Evolutionary conservation across 2,797 vertebrate genomes (phyloP), one percentile per base, ranked within the genome.

Genomic region (Lutjanus argentimaculatus): DNA sequence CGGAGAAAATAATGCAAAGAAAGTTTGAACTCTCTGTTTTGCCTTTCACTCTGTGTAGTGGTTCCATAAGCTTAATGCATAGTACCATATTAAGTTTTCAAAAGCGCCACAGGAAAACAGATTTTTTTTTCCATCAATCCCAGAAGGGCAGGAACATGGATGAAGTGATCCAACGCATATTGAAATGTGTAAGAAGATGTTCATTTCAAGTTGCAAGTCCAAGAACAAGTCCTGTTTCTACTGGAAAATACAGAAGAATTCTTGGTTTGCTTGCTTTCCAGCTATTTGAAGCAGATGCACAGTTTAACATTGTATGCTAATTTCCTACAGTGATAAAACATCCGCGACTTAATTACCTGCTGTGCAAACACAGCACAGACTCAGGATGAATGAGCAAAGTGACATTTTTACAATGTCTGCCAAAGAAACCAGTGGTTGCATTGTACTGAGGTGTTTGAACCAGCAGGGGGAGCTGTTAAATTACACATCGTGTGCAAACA

Each of bases 391-490:
- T 22, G 49, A 48, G 58, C 12, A 45, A 49, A 63, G 67, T 42
- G 61, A 61, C 72, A 43, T 71, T 71, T 64, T 52, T 40, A n/a
- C 45, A 66, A 3, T 1, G 7, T 7, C 65, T 15, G 40, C 49
- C 52, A 42, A 7, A 62, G 65, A 67, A 74, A 14, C 6, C 0
- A 13, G 14, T 6, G 22, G 19, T 1, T 15, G 12, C 4, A 0
- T 8, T 68, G 77, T 78, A 61, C 12, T 67, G 59, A 67, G 2
- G 3, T 30, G 4, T 76, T 65, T 53, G 0, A 11, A 64, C 82
- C 91, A 88, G 77, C 70, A 89, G 85, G 71, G 85, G 79, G 86
- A 59, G 71, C 12, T 45, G 68, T 51, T 52, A 0, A 36, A 64
- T 80, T 17, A 69, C 17, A 70, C 30, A 57, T 12, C 2, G n/a